Evolutionary conservation across 2,797 vertebrate species (phyloP).

Genomic region (Esox masquinongy): DNA sequence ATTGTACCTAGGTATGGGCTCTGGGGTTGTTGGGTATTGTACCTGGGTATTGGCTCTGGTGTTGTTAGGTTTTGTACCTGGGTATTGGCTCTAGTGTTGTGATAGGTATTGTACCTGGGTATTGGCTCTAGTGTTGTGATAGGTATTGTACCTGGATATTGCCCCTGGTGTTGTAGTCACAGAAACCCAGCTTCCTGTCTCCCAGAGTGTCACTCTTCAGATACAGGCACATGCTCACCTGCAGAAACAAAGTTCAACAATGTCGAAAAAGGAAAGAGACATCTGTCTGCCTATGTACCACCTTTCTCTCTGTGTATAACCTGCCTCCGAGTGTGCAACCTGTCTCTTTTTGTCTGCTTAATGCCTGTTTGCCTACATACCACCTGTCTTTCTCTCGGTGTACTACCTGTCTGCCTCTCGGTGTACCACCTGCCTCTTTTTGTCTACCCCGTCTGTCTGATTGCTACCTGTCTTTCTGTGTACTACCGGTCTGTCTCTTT

Average conservation of each 20-base stretch:
- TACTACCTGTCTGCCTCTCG: too few species aligned
- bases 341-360: too few species aligned
- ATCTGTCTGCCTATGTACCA: neutral
- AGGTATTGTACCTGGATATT: neutral
- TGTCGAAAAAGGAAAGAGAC: neutral
- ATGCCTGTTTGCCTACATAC: too few species aligned
- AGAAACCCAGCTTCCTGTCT: slow-evolving; percentile 61
- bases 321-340: too few species aligned
- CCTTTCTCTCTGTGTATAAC: too few species aligned
- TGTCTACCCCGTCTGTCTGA: neutral
- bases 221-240: slow-evolving; percentile 61
- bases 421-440: neutral
- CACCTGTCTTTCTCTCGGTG: too few species aligned
- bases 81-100: neutral
- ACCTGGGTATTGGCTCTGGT: neutral
- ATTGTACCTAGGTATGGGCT: neutral
- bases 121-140: neutral
- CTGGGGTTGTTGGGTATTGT: neutral
- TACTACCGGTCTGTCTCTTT: neutral
- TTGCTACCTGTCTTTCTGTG: neutral
- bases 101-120: neutral
- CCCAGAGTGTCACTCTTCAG: slow-evolving; percentile 46
- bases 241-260: neutral
- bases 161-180: slow-evolving; percentile 70
- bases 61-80: neutral